Percentiles rank a stretch among this genome's conserved stretches.
phyloP scores from a whole-genome alignment of 2,888 invertebrate species.

The Polyploca ridens region DNA sequence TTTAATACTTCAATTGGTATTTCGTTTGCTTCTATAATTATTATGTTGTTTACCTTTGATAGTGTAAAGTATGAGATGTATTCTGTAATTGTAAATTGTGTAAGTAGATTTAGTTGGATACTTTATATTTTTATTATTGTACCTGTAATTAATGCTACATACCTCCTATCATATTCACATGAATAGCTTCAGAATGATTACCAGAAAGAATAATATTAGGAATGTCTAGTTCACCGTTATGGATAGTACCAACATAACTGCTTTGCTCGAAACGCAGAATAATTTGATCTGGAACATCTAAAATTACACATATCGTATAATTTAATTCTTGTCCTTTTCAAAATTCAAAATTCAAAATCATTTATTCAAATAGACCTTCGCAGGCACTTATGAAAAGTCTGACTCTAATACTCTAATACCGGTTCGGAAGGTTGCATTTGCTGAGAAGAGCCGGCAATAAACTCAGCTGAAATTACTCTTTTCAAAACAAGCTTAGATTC shows the following conservation, averaged over 20 bases:
- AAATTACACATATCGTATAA: not conserved
- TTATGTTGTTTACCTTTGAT: conserved; percentile 21
- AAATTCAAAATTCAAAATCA: too few relatives aligned
- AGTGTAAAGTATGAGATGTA: conserved; percentile 21
- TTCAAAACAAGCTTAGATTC: too few relatives aligned
- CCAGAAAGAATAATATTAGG: conserved; percentile 15
- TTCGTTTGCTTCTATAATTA: conserved; percentile 2
- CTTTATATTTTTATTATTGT: not conserved
- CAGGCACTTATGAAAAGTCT: too few relatives aligned
- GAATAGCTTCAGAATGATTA: not conserved
- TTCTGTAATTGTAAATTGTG: conserved; percentile 15
- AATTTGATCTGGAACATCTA: not conserved
- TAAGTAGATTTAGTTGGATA: not conserved
- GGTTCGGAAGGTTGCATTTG: too few relatives aligned
- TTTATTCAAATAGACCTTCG: too few relatives aligned
- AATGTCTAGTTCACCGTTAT: conserved; percentile 10
- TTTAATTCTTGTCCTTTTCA: too few relatives aligned
- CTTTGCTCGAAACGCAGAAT: conserved; percentile 3
- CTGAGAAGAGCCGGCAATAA: too few relatives aligned
- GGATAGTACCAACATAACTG: conserved; percentile 17
- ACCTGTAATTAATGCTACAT: not conserved
- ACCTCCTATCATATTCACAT: not conserved
- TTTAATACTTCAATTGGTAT: not conserved
- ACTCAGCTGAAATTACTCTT: too few relatives aligned
- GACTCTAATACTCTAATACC: too few relatives aligned